Conservation (phyloP, 2,113 vertebrate genomes). For the Cisticola juncidis region DNA sequence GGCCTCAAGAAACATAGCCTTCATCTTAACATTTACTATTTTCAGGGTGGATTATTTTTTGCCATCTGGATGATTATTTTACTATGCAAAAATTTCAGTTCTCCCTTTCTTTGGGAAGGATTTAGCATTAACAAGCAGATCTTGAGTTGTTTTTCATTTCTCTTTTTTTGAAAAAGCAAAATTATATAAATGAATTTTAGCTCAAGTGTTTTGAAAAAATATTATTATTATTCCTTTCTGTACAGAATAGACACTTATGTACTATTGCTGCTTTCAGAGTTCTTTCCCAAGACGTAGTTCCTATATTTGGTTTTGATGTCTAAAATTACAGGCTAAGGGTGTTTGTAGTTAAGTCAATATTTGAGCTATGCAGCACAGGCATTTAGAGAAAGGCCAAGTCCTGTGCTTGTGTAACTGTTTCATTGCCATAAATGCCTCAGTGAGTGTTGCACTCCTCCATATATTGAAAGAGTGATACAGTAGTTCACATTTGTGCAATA, state of each 20-base stretch:
- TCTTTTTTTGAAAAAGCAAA: not conserved
- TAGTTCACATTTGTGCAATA: not conserved
- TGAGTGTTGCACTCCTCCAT: not conserved
- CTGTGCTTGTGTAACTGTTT: slow-evolving; percentile 23
- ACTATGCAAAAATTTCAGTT: not conserved
- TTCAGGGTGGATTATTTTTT: not conserved
- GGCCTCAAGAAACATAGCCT: not conserved
- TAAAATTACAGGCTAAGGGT: slow-evolving; percentile 32
- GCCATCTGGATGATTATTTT: slow-evolving; percentile 19
- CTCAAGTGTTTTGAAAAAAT: not conserved
- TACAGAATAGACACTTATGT: not conserved
- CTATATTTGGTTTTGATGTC: slow-evolving; percentile 21
- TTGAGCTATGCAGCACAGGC: slow-evolving; percentile 19
- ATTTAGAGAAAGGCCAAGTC: slow-evolving; percentile 9
- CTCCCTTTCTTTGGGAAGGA: not conserved
- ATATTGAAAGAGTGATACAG: not conserved
- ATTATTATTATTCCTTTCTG: not conserved
- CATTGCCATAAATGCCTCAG: not conserved
- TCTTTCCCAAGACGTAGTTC: slow-evolving; percentile 2
- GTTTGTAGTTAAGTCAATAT: slow-evolving; percentile 62
- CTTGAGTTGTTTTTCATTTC: not conserved
- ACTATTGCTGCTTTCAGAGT: not conserved
- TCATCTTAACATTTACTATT: not conserved
- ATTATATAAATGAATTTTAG: not conserved
- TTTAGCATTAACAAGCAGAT: not conserved